Base-by-base conservation (phyloP, 1,140 invertebrate genomes). In the Branchinecta lindahli region DNA sequence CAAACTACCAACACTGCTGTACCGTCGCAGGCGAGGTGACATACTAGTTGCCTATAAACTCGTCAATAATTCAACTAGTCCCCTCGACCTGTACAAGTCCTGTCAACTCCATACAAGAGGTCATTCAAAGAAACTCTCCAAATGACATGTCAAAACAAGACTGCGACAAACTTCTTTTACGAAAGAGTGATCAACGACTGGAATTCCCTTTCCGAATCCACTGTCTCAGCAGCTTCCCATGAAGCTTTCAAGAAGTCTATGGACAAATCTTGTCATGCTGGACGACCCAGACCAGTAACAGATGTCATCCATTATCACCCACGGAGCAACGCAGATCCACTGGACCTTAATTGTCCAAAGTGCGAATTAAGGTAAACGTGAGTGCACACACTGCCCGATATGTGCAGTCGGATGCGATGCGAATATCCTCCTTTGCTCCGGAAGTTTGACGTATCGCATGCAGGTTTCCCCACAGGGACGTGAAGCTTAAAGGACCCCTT, bases 121-220 rank as follows among this genome's bases (percentile, higher is more conserved):
- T n/a, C 47, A 52, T 52, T 52, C 47, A 52, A 52, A 52, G 47
- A 52, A 52, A 52, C 47, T 52, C n/a, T 52, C 47, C n/a, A 52
- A 52, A 52, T 52, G 47, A 9, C 47, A 52, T 52, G n/a, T 52
- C 9, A 52, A 52, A 9, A n/a, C 47, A 52, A 9, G 9, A 52
- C n/a, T n/a, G n/a, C n/a, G n/a, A n/a, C n/a, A 52, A 52, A 52
- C 47, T 52, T 52, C n/a, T 52, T 52, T n/a, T 52, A 9, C 47
- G n/a, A 52, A 52, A 52, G 47, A 52, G 47, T 52, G 9, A n/a
- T 52, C 47, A 52, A 52, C 47, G n/a, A n/a, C n/a, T n/a, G n/a
- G n/a, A n/a, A n/a, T n/a, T n/a, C n/a, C n/a, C n/a, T n/a, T n/a
- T n/a, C n/a, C 47, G n/a, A 52, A n/a, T 52, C 47, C n/a, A 52